Conservation (phyloP, 2,888 invertebrate genomes). For the Barypeithes pellucidus region DNA sequence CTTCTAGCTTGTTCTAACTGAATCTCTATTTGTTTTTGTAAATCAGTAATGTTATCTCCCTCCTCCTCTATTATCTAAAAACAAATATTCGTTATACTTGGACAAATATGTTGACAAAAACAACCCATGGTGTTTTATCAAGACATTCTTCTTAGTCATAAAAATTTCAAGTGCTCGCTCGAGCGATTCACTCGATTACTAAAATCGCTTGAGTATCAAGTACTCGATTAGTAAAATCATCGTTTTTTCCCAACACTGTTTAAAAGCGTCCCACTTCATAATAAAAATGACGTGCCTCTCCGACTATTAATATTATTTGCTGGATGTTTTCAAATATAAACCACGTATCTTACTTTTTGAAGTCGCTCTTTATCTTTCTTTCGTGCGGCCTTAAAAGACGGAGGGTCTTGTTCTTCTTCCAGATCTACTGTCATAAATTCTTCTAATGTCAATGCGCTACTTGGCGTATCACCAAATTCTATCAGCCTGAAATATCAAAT, state of each 20-base stretch:
- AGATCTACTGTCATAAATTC: conserved; percentile 98
- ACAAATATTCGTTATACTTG: neutral
- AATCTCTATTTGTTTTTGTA: conserved; percentile 90
- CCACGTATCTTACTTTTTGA: conserved; percentile 76
- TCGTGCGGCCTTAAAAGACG: conserved; percentile 93
- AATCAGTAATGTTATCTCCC: conserved; percentile 78
- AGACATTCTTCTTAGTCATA: too few species aligned
- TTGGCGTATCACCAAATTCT: conserved; percentile 98
- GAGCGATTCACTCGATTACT: too few species aligned
- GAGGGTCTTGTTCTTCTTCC: conserved; percentile 97
- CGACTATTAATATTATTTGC: too few species aligned
- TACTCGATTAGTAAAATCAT: too few species aligned
- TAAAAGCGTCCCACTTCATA: too few species aligned
- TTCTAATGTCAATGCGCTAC: conserved; percentile 93
- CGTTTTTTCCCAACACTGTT: too few species aligned
- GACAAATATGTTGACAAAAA: neutral
- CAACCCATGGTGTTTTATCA: too few species aligned
- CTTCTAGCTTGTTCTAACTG: conserved; percentile 78
- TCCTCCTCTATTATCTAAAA: conserved; percentile 73
- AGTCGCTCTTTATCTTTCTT: conserved; percentile 90
- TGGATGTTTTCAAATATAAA: neutral
- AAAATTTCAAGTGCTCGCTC: too few species aligned
- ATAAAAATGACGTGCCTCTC: too few species aligned
- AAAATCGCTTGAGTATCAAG: too few species aligned
- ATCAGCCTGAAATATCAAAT: conserved; percentile 77